Percentiles rank a stretch among this genome's conserved stretches.
These are phyloP conservation scores for Leucosticte australis DNA, from an alignment of 2,113 vertebrate species.

Conservation along the genomic window DNA sequence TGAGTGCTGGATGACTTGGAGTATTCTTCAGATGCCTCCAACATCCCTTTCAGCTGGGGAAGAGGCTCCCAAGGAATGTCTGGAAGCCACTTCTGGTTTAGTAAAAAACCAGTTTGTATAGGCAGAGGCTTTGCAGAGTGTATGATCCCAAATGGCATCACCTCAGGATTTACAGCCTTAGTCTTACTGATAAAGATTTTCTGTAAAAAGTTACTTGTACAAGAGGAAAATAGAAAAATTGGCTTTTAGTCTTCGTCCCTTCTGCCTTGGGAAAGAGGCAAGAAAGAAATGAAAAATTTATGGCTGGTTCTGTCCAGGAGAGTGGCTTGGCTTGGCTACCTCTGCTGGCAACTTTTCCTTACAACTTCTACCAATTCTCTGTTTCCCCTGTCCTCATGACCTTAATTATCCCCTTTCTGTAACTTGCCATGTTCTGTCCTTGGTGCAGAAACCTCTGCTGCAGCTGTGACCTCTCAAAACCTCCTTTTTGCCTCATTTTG, in stretches of 20 bases:
- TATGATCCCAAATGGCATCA: not conserved
- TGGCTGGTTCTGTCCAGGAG: not conserved
- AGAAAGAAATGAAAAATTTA: not conserved
- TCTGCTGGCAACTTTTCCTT: not conserved
- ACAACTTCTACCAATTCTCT: not conserved
- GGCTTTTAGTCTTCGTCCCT: not conserved
- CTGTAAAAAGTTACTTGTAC: not conserved
- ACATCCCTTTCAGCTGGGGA: not conserved
- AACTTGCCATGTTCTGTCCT: not conserved
- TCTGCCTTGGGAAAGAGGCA: not conserved
- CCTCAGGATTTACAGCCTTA: not conserved
- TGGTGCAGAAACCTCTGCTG: not conserved
- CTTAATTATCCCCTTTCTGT: not conserved
- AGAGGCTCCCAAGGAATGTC: not conserved
- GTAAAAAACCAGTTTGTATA: not conserved
- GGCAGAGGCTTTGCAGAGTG: not conserved
- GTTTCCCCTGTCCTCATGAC: not conserved
- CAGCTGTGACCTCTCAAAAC: not conserved
- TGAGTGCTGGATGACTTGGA: not conserved
- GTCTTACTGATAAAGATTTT: not conserved
- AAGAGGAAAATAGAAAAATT: not conserved
- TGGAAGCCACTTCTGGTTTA: not conserved
- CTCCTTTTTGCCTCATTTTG: not conserved
- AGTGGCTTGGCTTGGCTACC: not conserved
- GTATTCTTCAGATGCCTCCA: not conserved